Conservation (phyloP, 2,888 invertebrate genomes). For the Drosophila mimetica region DNA sequence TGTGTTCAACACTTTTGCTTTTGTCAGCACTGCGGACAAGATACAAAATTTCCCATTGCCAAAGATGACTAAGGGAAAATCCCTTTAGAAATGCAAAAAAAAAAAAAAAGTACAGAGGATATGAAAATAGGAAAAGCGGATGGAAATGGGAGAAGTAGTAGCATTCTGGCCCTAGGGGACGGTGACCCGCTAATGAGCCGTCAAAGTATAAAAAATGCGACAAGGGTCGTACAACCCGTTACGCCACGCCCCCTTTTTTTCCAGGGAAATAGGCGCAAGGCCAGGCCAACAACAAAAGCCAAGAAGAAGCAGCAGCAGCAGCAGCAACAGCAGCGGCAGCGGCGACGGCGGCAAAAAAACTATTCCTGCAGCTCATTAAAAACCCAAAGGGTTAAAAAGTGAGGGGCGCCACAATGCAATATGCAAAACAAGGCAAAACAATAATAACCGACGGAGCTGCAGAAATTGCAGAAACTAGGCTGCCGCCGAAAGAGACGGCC, state of each 20-base stretch:
- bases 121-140: slow-evolving; percentile 16
- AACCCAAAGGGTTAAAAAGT: slow-evolving; percentile 32
- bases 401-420: slow-evolving; percentile 35
- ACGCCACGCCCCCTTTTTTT: slow-evolving; percentile 16
- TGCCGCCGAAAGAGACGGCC: slow-evolving; percentile 11
- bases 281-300: slow-evolving; percentile 47
- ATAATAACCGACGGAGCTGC: slow-evolving; percentile 6
- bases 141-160: slow-evolving; percentile 7
- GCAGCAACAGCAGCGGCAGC: slow-evolving; percentile 24
- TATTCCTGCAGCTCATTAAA: slow-evolving; percentile 50
- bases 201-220: slow-evolving; percentile 42
- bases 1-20: slow-evolving; percentile 65
- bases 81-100: not conserved
- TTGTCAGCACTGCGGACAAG: slow-evolving; percentile 55
- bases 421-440: slow-evolving; percentile 24
- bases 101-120: not conserved
- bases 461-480: slow-evolving; percentile 41
- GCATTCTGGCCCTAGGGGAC: slow-evolving; percentile 14
- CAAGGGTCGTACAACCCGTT: slow-evolving; percentile 20
- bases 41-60: slow-evolving; percentile 41
- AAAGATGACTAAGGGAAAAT: slow-evolving; percentile 59
- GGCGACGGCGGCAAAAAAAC: slow-evolving; percentile 14
- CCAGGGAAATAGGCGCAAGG: slow-evolving; percentile 63
- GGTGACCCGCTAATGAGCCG: slow-evolving; percentile 72
- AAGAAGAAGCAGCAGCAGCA: slow-evolving; percentile 14